phyloP scores from a whole-genome alignment of 2,888 invertebrate species.

The Epinotia brunnichana region DNA sequence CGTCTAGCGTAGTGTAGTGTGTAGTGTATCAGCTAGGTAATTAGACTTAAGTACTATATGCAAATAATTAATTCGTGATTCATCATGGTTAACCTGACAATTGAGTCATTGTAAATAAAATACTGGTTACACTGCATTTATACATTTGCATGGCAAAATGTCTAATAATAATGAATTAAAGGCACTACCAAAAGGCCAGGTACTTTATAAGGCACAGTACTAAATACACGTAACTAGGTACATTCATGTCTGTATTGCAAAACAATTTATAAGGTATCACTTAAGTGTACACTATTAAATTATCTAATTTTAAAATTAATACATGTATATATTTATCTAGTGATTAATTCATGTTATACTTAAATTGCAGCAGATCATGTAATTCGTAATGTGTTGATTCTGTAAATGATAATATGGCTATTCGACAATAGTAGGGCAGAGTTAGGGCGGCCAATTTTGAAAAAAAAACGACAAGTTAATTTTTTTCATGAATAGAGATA shows the following conservation, averaged over 20 bases:
- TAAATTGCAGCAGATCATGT: slow-evolving; percentile 58
- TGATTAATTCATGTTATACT: slow-evolving; percentile 42
- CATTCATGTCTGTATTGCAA: slow-evolving; percentile 54
- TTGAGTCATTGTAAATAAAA: slow-evolving; percentile 13
- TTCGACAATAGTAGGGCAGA: slow-evolving; percentile 55
- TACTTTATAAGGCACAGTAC: slow-evolving; percentile 63
- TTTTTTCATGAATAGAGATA: not conserved
- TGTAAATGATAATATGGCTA: slow-evolving; percentile 73
- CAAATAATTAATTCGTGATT: not conserved
- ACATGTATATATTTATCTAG: slow-evolving; percentile 17
- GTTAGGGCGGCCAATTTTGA: slow-evolving; percentile 48
- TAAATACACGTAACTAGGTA: slow-evolving; percentile 50
- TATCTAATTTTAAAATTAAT: slow-evolving; percentile 30
- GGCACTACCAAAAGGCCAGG: slow-evolving; percentile 63
- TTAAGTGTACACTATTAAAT: slow-evolving; percentile 29
- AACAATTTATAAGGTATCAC: slow-evolving; percentile 47
- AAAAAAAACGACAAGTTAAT: not conserved
- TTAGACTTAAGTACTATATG: not conserved
- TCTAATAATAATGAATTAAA: slow-evolving; percentile 49
- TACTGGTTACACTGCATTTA: not conserved
- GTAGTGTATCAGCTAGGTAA: too few species aligned
- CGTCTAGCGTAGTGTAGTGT: not conserved
- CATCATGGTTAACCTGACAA: not conserved
- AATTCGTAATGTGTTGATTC: slow-evolving; percentile 48
- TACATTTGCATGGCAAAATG: not conserved